Evolutionary conservation across 2,888 invertebrate species (phyloP), one percentile per base, ranked within the genome.

Genomic region (Alcis repandata): DNA sequence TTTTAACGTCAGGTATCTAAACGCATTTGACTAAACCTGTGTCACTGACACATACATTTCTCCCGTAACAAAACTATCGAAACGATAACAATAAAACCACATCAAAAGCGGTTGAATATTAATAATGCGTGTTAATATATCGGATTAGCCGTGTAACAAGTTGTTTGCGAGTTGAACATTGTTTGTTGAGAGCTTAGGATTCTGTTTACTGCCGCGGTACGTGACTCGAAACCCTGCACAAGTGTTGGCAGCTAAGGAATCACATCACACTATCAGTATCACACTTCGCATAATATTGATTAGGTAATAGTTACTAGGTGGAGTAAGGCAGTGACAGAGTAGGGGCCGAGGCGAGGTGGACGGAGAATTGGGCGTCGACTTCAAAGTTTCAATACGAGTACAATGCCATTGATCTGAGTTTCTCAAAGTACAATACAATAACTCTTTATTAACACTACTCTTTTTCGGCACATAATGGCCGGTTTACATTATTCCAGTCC

Each of bases 101-200:
- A 43, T 57, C 45, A 62, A 36, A 48, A 57, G 51, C 40, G 57
- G 51, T 20, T 54, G 33, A 33, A 63, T 59, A 59, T 63, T 63
- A 59, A 59, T 59, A 40, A 63, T 53, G 40, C 59, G 48, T 36
- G 45, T 41, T 54, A 46, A 58, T 56, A 58, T 52, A 32, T 33
- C 15, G 59, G 59, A 63, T 63, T 48, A 59, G 13, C 58, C 17
- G 38, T 22, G 51, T 43, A 51, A 45, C 51, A 38, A 51, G 36
- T 57, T 43, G 57, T 51, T 63, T 49, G 51, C n/a, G 51, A 62
- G 51, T 56, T 43, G 33, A 56, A 51, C 33, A 15, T 27, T 57
- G 49, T 62, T 46, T 61, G 33, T 41, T 17, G 9, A 40, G 27
- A 20, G 54, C 32, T 61, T 27, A 40, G 46, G 27, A 20, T 61